A percentile compares a stretch with the other conserved stretches of the same genome.
phyloP scores from a whole-genome alignment of 2,888 invertebrate species.

The Resseliella maxima region DNA sequence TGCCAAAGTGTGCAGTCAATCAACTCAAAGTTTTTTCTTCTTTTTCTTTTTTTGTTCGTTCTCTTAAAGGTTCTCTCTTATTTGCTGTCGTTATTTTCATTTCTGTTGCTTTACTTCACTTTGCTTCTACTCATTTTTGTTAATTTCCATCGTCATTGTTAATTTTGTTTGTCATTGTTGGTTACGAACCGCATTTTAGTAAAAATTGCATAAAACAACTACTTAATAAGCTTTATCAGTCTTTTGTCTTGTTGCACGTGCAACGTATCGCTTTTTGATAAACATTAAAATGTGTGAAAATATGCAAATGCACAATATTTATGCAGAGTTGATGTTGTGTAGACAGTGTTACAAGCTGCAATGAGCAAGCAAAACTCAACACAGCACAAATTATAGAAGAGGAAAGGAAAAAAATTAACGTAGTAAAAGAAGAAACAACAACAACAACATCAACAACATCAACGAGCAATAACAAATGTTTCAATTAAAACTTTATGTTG shows the following conservation, averaged over 20 bases:
- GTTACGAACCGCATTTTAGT: not conserved
- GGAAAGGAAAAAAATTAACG: too few relatives aligned
- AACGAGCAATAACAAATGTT: conserved; percentile 25
- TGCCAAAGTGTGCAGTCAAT: not conserved
- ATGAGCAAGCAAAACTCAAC: too few relatives aligned
- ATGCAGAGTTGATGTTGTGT: not conserved
- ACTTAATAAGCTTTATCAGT: not conserved
- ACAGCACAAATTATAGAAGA: too few relatives aligned
- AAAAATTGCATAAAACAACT: not conserved
- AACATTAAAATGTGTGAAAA: conserved; percentile 52
- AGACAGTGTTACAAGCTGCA: not conserved
- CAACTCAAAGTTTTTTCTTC: not conserved
- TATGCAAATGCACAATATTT: conserved; percentile 38
- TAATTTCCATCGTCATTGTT: not conserved
- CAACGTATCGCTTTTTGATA: conserved; percentile 15
- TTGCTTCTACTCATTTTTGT: not conserved
- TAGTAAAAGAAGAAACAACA: not conserved
- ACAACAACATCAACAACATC: not conserved
- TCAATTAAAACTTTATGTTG: conserved; percentile 54
- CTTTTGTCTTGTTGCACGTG: conserved; percentile 25
- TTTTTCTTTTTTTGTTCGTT: not conserved
- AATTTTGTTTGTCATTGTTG: not conserved
- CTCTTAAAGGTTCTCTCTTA: too few relatives aligned
- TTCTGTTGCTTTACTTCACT: not conserved
- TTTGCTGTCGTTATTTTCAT: too few relatives aligned